These are phyloP conservation scores for Halichondria panicea DNA, from an alignment of 37 sponge, comb jelly and placozoan species.

Conservation along the genomic window DNA sequence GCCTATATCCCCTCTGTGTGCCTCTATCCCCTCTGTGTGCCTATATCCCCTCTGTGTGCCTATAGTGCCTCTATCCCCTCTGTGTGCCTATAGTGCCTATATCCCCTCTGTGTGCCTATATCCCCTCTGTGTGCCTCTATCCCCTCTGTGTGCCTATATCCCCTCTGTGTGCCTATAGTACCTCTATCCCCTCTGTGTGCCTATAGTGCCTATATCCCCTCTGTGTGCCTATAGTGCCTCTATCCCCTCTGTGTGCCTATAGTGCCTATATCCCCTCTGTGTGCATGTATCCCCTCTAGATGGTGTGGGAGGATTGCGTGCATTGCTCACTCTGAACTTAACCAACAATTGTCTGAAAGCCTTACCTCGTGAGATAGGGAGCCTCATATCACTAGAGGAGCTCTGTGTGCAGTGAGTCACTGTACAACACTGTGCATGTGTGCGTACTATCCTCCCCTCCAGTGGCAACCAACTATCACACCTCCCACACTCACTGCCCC, in stretches of 20 bases:
- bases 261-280: neutral
- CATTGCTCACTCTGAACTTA: slow-evolving; percentile 39
- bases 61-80: too few species aligned
- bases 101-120: too few species aligned
- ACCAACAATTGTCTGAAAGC: slow-evolving; percentile 55
- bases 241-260: neutral
- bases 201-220: neutral
- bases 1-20: too few species aligned
- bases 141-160: too few species aligned
- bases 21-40: too few species aligned
- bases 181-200: too few species aligned
- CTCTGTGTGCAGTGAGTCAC: slow-evolving; percentile 72
- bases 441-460: neutral
- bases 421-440: neutral
- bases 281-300: neutral
- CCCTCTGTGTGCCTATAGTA: too few species aligned
- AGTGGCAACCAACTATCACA: slow-evolving; percentile 31
- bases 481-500: slow-evolving; percentile 55
- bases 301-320: slow-evolving; percentile 43
- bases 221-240: neutral
- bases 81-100: too few species aligned
- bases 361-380: slow-evolving; percentile 56
- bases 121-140: too few species aligned
- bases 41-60: too few species aligned
- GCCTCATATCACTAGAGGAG: slow-evolving; percentile 54